Base-by-base conservation (phyloP, 2,888 invertebrate genomes). In the Digitonthophagus gazella region DNA sequence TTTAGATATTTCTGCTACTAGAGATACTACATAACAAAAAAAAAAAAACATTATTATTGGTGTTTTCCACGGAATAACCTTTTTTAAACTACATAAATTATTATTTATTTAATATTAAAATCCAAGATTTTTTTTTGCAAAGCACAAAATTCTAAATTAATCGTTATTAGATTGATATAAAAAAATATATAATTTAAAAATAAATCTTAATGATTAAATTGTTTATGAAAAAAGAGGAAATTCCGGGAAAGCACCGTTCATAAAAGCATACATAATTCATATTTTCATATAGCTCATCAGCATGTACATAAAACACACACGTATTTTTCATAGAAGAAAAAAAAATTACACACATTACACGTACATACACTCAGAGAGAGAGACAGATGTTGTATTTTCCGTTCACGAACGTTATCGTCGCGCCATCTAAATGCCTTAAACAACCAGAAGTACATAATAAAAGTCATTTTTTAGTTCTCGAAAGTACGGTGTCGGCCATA, bases 1-100 rank as follows among this genome's bases (percentile, higher is more conserved):
- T 78, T 78, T 77, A 76, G 79, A 44, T 44, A 44, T 44, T 44
- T 44, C 28, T 44, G 28, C 28, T 44, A 44, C 28, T 44, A 44
- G 8, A 44, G 28, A 44, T 44, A 44, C 11, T 44, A 44, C 28
- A 44, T 44, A 8, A 44, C 28, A 44, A 44, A 44, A 44, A 44
- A 44, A 44, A 44, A 6, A 44, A 8, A 8, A 8, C 11, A 44
- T 8, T 44, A 44, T 2, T 8, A 2, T 8, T 8, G 28, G 28
- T 11, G 28, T 44, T 44, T 44, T 44, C 28, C 11, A 44, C 11
- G 6, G 28, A 44, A 44, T 6, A 44, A 44, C 11, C 28, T 44
- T 44, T 44, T 44, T 44, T 44, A 11, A 44, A 8, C 8, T 8
- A 44, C 6, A 44, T 44, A 1, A 44, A 44, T 44, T 44, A n/a